Conservation (phyloP, 2,797 vertebrate species). For the Alosa sapidissima region DNA sequence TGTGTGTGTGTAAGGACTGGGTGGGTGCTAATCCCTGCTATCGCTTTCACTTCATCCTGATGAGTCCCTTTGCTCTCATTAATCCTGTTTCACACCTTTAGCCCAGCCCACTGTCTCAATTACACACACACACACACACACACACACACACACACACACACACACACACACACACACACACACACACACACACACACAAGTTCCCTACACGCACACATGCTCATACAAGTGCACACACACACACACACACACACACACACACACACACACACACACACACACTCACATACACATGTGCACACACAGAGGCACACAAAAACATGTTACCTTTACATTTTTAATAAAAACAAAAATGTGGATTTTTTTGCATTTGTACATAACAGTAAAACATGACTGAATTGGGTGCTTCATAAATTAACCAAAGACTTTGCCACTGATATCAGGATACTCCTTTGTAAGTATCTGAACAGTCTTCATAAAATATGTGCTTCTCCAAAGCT, state of each 20-base stretch:
- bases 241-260: neutral
- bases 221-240: neutral
- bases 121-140: slow-evolving; percentile 20
- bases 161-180: neutral
- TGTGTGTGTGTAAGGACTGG: neutral
- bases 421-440: neutral
- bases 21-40: slow-evolving; percentile 14
- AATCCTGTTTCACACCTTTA: slow-evolving; percentile 24
- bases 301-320: neutral
- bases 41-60: slow-evolving; percentile 26
- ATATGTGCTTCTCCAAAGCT: neutral
- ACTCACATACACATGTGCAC: neutral
- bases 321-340: neutral
- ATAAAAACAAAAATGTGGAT: neutral
- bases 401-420: neutral
- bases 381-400: neutral
- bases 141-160: neutral
- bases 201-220: neutral
- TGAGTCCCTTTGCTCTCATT: slow-evolving; percentile 24
- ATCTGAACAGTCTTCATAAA: neutral
- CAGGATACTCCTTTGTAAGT: neutral
- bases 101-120: slow-evolving; percentile 22
- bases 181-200: neutral
- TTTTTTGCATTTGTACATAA: neutral
- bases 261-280: neutral